A percentile compares a stretch with the other conserved stretches of the same genome.
Conservation (phyloP, 2,888 invertebrate genomes). For the Blastobasis lacticolella region DNA sequence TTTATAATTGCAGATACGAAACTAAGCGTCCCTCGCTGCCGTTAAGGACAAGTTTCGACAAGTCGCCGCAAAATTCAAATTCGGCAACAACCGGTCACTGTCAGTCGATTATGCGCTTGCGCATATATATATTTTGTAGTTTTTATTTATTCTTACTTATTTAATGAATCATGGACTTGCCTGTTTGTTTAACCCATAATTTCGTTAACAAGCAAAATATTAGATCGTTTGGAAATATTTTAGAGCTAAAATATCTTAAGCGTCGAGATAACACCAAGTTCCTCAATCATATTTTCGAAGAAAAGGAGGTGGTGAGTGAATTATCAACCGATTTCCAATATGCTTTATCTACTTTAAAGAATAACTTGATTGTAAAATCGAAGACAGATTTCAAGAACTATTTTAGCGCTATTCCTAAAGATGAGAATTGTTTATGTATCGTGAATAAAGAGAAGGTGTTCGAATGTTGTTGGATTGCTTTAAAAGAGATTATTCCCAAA, state of each 20-base stretch:
- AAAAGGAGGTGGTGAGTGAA: slow-evolving; percentile 26
- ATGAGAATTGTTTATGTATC: slow-evolving; percentile 20
- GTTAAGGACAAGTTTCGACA: slow-evolving; percentile 33
- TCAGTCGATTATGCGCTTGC: background rate
- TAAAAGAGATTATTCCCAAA: slow-evolving; percentile 45
- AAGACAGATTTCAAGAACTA: slow-evolving; percentile 42
- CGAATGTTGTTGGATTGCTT: slow-evolving; percentile 30
- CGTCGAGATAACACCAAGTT: slow-evolving; percentile 22
- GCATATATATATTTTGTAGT: background rate
- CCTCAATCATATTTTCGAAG: slow-evolving; percentile 27
- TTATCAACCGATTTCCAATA: slow-evolving; percentile 25
- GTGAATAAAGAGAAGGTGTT: slow-evolving; percentile 41
- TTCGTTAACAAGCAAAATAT: slow-evolving; percentile 61
- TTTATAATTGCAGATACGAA: background rate
- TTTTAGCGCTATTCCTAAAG: slow-evolving; percentile 25
- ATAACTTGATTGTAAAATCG: slow-evolving; percentile 31
- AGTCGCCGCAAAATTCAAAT: slow-evolving; percentile 41
- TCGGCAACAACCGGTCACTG: background rate
- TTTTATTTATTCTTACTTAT: background rate
- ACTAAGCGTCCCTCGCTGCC: background rate
- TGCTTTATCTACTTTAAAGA: slow-evolving; percentile 29
- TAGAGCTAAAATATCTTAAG: slow-evolving; percentile 36
- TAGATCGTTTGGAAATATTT: slow-evolving; percentile 44
- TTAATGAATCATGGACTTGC: slow-evolving; percentile 26
- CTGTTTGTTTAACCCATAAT: slow-evolving; percentile 45